Conservation (phyloP, 2,888 invertebrate species). For the Oeneis ivallda region DNA sequence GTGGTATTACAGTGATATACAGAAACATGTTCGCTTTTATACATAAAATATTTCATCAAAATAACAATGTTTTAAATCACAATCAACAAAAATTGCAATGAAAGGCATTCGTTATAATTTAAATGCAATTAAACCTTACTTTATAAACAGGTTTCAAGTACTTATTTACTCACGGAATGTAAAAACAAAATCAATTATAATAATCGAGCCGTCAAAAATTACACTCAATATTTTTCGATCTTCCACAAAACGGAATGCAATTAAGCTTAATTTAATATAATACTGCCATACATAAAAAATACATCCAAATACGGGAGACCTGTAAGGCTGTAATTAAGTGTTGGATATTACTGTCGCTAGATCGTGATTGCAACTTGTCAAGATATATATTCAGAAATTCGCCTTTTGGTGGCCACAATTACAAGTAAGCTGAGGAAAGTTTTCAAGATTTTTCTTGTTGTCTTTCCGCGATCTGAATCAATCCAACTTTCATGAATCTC, state of each 20-base stretch:
- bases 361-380: conserved; percentile 13
- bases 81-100: background rate
- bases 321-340: conserved; percentile 9
- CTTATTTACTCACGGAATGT: background rate
- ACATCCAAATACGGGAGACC: background rate
- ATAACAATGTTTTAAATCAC: background rate
- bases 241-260: conserved; percentile 3
- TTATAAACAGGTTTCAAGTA: conserved; percentile 6
- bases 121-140: background rate
- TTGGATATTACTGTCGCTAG: conserved; percentile 17
- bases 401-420: no score
- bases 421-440: background rate
- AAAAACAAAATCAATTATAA: conserved; percentile 12
- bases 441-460: background rate
- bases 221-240: conserved; percentile 19
- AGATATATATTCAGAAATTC: background rate
- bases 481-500: no score
- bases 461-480: background rate
- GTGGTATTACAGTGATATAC: no score
- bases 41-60: no score
- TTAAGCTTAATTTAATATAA: conserved; percentile 5
- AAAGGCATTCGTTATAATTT: background rate
- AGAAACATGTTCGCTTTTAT: no score
- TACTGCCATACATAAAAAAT: conserved; percentile 3
- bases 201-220: conserved; percentile 16